These are phyloP conservation scores for Steinernema carpocapsae DNA, from an alignment of 2,888 invertebrate genomes.

Conservation along the genomic window DNA sequence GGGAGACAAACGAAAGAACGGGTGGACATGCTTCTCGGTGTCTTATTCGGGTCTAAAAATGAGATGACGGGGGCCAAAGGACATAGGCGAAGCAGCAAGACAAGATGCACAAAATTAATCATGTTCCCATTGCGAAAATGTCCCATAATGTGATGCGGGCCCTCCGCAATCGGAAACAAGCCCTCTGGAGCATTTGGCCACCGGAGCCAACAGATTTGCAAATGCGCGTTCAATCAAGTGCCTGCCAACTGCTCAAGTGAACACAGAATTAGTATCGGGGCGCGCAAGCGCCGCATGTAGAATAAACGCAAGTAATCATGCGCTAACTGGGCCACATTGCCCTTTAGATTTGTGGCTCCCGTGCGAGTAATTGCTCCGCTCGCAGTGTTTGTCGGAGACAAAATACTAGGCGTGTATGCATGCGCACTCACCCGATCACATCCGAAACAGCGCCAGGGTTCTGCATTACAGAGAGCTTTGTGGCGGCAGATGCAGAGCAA, in stretches of 20 bases:
- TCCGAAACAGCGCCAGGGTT: slow-evolving; percentile 10
- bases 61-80: background rate
- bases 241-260: slow-evolving; percentile 33
- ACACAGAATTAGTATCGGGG: slow-evolving; percentile 29
- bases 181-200: background rate
- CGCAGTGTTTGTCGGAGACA: too few relatives aligned
- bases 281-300: slow-evolving; percentile 10
- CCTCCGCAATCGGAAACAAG: background rate
- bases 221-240: slow-evolving; percentile 34
- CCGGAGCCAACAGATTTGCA: slow-evolving; percentile 27
- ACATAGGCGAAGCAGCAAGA: background rate
- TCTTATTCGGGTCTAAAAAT: too few relatives aligned
- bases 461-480: slow-evolving; percentile 1
- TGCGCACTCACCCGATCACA: slow-evolving; percentile 19
- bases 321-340: slow-evolving; percentile 29
- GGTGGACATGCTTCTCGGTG: too few relatives aligned
- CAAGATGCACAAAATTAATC: slow-evolving; percentile 32
- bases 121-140: slow-evolving; percentile 28
- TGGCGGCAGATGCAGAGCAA: background rate
- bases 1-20: too few relatives aligned
- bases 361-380: slow-evolving; percentile 17
- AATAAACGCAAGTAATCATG: slow-evolving; percentile 30
- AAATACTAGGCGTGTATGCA: background rate
- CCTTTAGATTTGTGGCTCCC: slow-evolving; percentile 35
- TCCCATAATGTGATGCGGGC: slow-evolving; percentile 23